Evolutionary conservation across 2,888 invertebrate species (phyloP).

Genomic region (Phalera bucephala): DNA sequence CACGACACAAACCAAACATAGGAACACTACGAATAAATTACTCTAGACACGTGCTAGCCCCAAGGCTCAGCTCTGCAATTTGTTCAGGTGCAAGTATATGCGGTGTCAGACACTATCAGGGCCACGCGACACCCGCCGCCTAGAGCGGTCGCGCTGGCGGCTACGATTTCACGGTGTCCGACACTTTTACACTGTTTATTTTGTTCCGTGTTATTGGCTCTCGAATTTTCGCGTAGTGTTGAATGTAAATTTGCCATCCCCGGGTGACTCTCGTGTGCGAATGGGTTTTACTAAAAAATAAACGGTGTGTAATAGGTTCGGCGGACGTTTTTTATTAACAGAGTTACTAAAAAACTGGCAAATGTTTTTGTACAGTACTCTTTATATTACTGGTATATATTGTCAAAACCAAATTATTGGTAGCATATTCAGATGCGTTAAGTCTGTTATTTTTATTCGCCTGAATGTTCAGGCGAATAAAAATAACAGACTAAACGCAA

Average conservation of each 20-base stretch:
- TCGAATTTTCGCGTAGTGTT: constrained; percentile 41
- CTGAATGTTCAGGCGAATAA: too few species aligned
- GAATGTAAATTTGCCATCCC: constrained; percentile 42
- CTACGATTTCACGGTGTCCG: constrained; percentile 40
- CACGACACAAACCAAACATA: constrained; percentile 18
- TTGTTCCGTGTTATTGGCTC: constrained; percentile 40
- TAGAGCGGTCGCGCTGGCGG: constrained; percentile 26
- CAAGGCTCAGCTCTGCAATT: constrained; percentile 36
- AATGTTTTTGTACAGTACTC: too few species aligned
- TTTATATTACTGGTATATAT: too few species aligned
- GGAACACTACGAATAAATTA: constrained; percentile 23
- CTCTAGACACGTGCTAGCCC: constrained; percentile 23
- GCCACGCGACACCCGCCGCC: constrained; percentile 27
- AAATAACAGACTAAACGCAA: too few species aligned
- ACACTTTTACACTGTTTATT: constrained; percentile 45
- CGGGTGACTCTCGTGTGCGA: not conserved
- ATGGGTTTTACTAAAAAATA: not conserved
- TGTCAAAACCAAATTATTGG: too few species aligned
- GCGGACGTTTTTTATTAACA: too few species aligned
- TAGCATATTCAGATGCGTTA: too few species aligned
- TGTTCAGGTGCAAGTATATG: constrained; percentile 37
- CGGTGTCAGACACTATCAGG: constrained; percentile 46
- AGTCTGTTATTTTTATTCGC: too few species aligned
- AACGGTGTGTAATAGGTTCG: too few species aligned
- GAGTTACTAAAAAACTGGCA: too few species aligned